These are phyloP conservation scores for Parasteatoda lunata DNA, from an alignment of 2,888 invertebrate species.

Conservation along the genomic window DNA sequence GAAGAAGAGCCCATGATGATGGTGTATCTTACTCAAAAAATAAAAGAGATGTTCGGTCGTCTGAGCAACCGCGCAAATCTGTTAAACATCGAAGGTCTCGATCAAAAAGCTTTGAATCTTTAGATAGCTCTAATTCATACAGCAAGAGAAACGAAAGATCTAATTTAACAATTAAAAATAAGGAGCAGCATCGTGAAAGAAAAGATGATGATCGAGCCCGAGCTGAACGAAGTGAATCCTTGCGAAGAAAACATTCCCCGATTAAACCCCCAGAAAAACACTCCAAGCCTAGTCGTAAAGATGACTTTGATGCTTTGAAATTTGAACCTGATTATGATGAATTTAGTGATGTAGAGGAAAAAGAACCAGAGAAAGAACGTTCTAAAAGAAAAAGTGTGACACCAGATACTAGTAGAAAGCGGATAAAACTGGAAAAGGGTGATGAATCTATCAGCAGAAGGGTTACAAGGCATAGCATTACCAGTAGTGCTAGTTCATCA, in stretches of 20 bases:
- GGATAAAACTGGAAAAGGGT: constrained; percentile 17
- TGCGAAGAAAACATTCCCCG: constrained; percentile 44
- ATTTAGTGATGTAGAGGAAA: constrained; percentile 63
- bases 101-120: constrained; percentile 48
- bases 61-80: constrained; percentile 5
- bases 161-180: neutral
- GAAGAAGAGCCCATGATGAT: constrained; percentile 16
- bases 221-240: neutral
- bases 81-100: constrained; percentile 31
- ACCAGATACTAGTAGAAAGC: constrained; percentile 21
- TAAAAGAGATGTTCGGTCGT: neutral
- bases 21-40: neutral
- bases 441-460: constrained; percentile 6
- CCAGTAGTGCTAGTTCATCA: constrained; percentile 46
- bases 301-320: constrained; percentile 63
- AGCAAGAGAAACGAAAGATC: constrained; percentile 16
- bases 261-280: constrained; percentile 42
- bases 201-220: neutral
- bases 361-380: constrained; percentile 12
- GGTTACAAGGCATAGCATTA: constrained; percentile 25
- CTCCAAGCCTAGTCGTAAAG: constrained; percentile 15
- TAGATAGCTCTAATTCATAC: constrained; percentile 27
- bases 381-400: constrained; percentile 35
- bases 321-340: constrained; percentile 69
- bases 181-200: constrained; percentile 6